A percentile compares a stretch with the other conserved stretches of the same genome.
phyloP scores from a whole-genome alignment of 2,888 invertebrate species.

The Polymixis flavicincta region DNA sequence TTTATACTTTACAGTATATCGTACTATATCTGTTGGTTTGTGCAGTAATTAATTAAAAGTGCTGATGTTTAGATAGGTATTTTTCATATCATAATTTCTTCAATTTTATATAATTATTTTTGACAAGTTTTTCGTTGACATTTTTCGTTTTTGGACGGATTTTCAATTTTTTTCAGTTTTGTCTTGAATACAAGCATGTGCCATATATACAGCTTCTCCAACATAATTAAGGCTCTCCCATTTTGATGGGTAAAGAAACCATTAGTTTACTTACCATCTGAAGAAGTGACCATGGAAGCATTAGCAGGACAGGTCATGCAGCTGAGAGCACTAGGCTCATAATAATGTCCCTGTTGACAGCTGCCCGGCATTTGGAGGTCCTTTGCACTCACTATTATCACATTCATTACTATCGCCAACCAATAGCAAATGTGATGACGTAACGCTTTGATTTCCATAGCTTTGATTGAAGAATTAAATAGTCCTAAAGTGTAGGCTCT shows the following conservation, averaged over 20 bases:
- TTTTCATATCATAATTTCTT: too few relatives aligned
- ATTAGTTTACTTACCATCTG: slow-evolving; percentile 79
- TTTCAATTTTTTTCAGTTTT: not conserved
- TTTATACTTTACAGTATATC: too few relatives aligned
- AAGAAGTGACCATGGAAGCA: slow-evolving; percentile 77
- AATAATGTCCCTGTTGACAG: slow-evolving; percentile 79
- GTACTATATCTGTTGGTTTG: too few relatives aligned
- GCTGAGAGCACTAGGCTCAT: slow-evolving; percentile 77
- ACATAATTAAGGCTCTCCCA: too few relatives aligned
- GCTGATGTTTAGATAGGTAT: too few relatives aligned
- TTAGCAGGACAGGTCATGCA: slow-evolving; percentile 81
- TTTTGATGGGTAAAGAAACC: not conserved
- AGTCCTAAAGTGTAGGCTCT: not conserved
- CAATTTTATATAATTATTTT: too few relatives aligned
- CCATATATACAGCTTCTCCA: too few relatives aligned
- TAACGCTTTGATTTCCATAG: slow-evolving; percentile 24
- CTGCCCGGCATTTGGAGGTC: slow-evolving; percentile 72
- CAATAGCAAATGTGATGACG: slow-evolving; percentile 14
- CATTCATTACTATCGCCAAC: not conserved
- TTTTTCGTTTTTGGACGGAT: too few relatives aligned
- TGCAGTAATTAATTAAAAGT: too few relatives aligned
- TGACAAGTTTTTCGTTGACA: too few relatives aligned
- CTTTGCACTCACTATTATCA: slow-evolving; percentile 42
- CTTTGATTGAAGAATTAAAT: not conserved
- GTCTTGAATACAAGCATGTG: too few relatives aligned